phyloP scores from a whole-genome alignment of 2,113 vertebrate species.

The Hiodon tergisus region DNA sequence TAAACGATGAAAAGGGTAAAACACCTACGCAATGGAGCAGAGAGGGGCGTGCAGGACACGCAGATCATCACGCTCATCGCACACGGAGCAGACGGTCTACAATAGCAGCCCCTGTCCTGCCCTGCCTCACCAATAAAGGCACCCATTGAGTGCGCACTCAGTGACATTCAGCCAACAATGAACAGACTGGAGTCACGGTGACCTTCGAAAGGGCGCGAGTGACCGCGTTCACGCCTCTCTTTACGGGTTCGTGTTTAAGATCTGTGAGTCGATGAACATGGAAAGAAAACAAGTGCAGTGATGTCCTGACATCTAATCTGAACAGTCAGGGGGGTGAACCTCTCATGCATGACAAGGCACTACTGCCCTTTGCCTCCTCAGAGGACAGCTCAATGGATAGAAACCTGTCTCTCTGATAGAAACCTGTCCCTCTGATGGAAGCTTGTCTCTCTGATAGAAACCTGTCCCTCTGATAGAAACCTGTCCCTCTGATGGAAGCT shows the following conservation, averaged over 20 bases:
- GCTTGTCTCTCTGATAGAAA: no score
- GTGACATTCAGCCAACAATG: constrained; percentile 42
- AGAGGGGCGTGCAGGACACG: constrained; percentile 11
- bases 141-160: constrained; percentile 37
- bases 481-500: no score
- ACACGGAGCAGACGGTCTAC: constrained; percentile 39
- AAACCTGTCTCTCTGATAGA: no score
- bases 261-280: neutral
- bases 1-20: neutral
- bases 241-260: neutral
- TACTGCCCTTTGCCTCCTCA: no score
- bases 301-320: neutral
- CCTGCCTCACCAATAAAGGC: constrained; percentile 34
- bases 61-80: constrained; percentile 30
- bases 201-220: constrained; percentile 10
- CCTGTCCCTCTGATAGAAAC: no score
- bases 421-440: no score
- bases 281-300: neutral
- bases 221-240: neutral
- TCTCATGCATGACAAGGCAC: neutral
- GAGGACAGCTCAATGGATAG: no score
- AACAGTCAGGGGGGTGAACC: neutral
- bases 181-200: constrained; percentile 18
- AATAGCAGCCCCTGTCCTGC: constrained; percentile 26
- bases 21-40: constrained; percentile 17